These are phyloP conservation scores for Stichodactyla helianthus DNA, from an alignment of 64 coral and sea anemone genomes.

Conservation along the genomic window DNA sequence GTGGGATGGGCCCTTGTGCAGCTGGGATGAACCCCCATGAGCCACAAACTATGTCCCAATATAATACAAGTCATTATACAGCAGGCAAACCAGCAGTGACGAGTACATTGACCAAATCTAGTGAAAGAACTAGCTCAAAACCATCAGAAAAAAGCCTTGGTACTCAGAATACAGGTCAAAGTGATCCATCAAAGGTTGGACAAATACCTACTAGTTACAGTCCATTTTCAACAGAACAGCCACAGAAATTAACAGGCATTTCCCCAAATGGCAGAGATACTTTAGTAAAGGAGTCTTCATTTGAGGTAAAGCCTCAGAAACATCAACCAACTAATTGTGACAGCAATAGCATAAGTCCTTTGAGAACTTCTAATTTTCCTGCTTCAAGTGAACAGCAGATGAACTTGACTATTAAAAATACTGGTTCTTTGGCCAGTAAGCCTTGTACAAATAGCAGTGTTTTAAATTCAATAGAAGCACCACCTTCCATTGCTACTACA, in stretches of 20 bases:
- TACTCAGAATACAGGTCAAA: not conserved
- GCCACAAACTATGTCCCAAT: not conserved
- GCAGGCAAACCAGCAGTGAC: not conserved
- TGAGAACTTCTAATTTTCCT: slow-evolving; percentile 7
- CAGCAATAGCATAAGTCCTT: not conserved
- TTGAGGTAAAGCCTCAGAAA: not conserved
- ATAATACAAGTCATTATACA: not conserved
- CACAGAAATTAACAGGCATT: not conserved
- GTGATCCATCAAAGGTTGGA: not conserved
- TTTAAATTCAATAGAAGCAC: not conserved
- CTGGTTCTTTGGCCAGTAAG: not conserved
- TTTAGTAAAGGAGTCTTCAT: not conserved
- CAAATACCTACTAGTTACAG: not conserved
- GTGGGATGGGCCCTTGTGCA: not conserved
- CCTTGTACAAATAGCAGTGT: not conserved
- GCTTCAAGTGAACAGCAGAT: not conserved
- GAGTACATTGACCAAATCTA: not conserved
- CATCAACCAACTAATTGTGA: not conserved
- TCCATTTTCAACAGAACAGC: not conserved
- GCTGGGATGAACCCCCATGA: not conserved
- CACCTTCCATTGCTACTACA: not conserved
- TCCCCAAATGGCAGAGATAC: not conserved
- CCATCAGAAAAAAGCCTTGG: not conserved
- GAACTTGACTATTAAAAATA: not conserved
- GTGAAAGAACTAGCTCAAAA: not conserved